Evolutionary conservation across 2,888 invertebrate genomes (phyloP), one percentile per base, ranked within the genome.

Genomic region (Ichneumoninae sp.): DNA sequence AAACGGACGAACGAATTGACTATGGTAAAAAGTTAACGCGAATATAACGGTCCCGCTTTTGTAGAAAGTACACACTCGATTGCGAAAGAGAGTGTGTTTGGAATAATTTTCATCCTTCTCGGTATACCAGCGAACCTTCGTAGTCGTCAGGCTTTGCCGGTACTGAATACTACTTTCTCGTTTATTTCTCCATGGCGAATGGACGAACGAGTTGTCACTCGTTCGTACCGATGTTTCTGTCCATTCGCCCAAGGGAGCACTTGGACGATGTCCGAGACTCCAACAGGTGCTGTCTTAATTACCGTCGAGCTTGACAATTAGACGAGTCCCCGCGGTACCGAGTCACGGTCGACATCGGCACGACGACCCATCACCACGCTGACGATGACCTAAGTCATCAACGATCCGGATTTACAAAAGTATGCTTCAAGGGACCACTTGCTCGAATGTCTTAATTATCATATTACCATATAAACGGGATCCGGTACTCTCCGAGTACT

Each of bases 371-470:
- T 65, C 62, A 54, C 22, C 16, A 47, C 62, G n/a, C 65, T 57
- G n/a, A 60, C 54, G 60, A 54, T 44, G 78, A 69, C 77, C 72
- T 44, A 70, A 76, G 70, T 44, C 50, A 65, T 74, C 80, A 80
- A 77, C 68, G 40, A 68, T 68, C 76, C 80, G 66, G 33, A 62
- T 62, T 33, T 68, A 81, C 77, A 54, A 57, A 74, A 52, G 74
- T 74, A 50, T 57, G 6, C 69, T 54, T 70, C 40, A 71, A n/a
- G 16, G 70, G 65, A 68, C 7, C 81, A 65, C 78, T 78, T 66
- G 19, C 40, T 80, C 80, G 84, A 87, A 88, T 88, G 86, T 89
- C 90, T 89, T 89, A 88, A 90, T 89, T 88, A 88, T 88, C 86
- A 86, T 87, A 90, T 88, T 88, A 87, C 82, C 88, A 87, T 89